Evolutionary conservation across 1,140 invertebrate genomes (phyloP), one percentile per base, ranked within the genome.

Genomic region (Drosophila aff.): DNA sequence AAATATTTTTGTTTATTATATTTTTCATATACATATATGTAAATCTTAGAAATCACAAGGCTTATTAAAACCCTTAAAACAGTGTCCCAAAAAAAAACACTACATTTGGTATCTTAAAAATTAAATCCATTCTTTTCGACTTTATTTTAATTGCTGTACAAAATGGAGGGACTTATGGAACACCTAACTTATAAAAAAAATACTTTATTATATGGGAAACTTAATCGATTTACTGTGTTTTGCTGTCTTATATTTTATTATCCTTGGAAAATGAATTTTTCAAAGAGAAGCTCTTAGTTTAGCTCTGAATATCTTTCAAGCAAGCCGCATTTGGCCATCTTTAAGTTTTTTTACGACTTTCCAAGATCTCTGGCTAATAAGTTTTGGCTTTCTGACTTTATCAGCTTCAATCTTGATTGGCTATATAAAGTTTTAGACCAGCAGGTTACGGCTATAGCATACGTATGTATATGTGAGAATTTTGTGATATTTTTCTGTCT

Each of bases 391-490:
- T 67, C 33, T 38, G 47, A 71, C 67, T 68, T 43, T 71, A 71
- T 71, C 66, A 50, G 46, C 36, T 50, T n/a, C 26, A 40, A 68
- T 64, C 63, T 71, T 71, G 67, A 68, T 71, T 71, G 67, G 63
- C 64, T 36, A 46, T 55, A 71, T 49, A 71, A 68, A 65, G 66
- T 53, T 53, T 36, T 40, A 38, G 47, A 67, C 67, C 26, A 44
- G 46, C 66, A 67, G 67, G 47, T 44, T 71, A 55, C 50, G 15
- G n/a, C n/a, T 16, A 9, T 44, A 11, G 36, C 40, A 21, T 43
- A 9, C 9, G 31, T 16, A 11, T 47, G 21, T 47, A 9, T 49
- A 13, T 41, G 8, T 69, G 13, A 21, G 38, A 52, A 13, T 52
- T 52, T 69, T 69, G 47, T 43, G 38, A 36, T 50, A 53, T 71